Evolutionary conservation across 2,797 vertebrate species (phyloP), one percentile per base, ranked within the genome.

Genomic region (Eulemur albifrons): DNA sequence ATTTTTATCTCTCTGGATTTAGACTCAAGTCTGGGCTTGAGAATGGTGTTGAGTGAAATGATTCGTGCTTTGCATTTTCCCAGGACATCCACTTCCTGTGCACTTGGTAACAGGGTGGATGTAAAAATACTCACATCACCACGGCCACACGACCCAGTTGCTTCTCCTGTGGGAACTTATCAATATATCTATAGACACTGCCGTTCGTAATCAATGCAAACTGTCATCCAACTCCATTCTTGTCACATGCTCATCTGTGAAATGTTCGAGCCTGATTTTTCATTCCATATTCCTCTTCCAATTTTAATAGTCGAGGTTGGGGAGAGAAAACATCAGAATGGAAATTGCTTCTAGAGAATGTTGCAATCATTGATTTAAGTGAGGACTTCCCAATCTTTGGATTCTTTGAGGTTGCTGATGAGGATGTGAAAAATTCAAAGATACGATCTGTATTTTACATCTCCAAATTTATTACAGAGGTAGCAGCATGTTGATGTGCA

Each of bases 261-360:
- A 95, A 86, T 8, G n/a, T 18, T 10, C 45, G 45, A 79, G 88
- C 94, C 72, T 50, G 45, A 48, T 17, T 50, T 69, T 30, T 4
- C 70, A 18, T 87, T 88, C 94, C 54, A 1, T 48, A 88, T 30
- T 92, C 85, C 14, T 14, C 1, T 57, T 48, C 77, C 43, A 8
- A 25, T 27, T 79, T 92, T 82, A 84, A 61, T 40, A 94, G 75
- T 0, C 0, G 0, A 17, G 86, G 0, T 40, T 61, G 59, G 17
- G 40, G 59, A 88, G 91, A 89, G 38, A 57, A 69, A 35, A 38
- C 32, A 73, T 45, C 12, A 65, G 35, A 82, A 35, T 50, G n/a
- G 75, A 96, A 96, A 91, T 73, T 81, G 82, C 76, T 67, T 93
- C 90, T 50, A 20, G 57, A 96, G 96, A 89, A 93, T 30, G 1